phyloP scores from a whole-genome alignment of 2,888 invertebrate species.

The Nowickia ferox region DNA sequence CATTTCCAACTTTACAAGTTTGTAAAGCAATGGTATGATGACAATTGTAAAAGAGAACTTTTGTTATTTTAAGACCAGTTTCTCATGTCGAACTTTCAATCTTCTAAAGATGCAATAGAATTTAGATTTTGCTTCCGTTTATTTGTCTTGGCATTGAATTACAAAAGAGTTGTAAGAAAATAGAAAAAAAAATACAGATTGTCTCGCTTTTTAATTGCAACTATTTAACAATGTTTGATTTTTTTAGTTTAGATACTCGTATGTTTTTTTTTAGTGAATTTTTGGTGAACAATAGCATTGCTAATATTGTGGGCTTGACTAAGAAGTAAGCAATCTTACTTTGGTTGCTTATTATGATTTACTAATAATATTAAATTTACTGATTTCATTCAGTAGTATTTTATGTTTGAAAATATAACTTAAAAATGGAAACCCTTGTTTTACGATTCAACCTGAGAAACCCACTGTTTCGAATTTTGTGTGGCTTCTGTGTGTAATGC shows the following conservation, averaged over 20 bases:
- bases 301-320: too few species aligned
- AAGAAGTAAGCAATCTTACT: too few species aligned
- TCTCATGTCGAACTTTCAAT: neutral
- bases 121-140: neutral
- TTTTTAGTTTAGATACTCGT: neutral
- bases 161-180: neutral
- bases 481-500: too few species aligned
- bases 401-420: too few species aligned
- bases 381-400: too few species aligned
- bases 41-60: conserved; percentile 25
- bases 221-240: neutral
- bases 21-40: conserved; percentile 1
- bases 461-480: too few species aligned
- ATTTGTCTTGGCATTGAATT: neutral
- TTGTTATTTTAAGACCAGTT: neutral
- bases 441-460: too few species aligned
- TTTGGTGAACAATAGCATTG: too few species aligned
- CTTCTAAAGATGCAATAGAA: neutral
- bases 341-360: too few species aligned
- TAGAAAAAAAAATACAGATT: too few species aligned
- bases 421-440: too few species aligned
- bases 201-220: neutral
- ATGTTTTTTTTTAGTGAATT: neutral
- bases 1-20: conserved; percentile 11
- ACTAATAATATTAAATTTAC: too few species aligned